Percentiles rank a stretch among this genome's conserved stretches.
Evolutionary conservation across 2,888 invertebrate genomes (phyloP).

Genomic region (Lasioglossum malachurum): DNA sequence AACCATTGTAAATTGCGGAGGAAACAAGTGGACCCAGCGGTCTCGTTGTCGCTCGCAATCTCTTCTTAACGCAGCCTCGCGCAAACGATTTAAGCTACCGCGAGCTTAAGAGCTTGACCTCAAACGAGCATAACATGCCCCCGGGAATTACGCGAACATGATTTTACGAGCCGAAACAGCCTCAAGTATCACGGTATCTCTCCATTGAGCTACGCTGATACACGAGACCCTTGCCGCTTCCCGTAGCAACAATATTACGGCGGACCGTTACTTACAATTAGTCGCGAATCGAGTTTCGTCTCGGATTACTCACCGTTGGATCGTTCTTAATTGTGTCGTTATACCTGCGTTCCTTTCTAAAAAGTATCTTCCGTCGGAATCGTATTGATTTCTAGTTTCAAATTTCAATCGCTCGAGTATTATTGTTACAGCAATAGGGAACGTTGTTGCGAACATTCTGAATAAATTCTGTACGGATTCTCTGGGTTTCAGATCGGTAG

Average conservation of each 20-base stretch:
- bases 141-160: slow-evolving; percentile 57
- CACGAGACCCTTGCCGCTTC: slow-evolving; percentile 45
- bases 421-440: neutral
- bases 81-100: slow-evolving; percentile 70
- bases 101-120: slow-evolving; percentile 75
- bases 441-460: neutral
- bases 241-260: slow-evolving; percentile 40
- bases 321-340: slow-evolving; percentile 35
- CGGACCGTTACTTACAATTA: slow-evolving; percentile 56
- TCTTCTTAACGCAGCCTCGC: slow-evolving; percentile 65
- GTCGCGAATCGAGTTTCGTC: slow-evolving; percentile 39
- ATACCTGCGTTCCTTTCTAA: neutral
- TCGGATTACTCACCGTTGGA: slow-evolving; percentile 35
- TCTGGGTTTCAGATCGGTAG: neutral
- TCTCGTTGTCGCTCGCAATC: slow-evolving; percentile 74
- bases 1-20: slow-evolving; percentile 35
- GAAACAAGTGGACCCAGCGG: slow-evolving; percentile 60
- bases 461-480: neutral
- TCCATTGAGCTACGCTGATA: slow-evolving; percentile 49
- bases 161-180: slow-evolving; percentile 58
- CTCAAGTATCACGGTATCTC: slow-evolving; percentile 59
- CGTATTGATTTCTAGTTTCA: neutral
- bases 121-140: slow-evolving; percentile 63
- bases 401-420: neutral
- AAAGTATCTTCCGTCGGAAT: neutral